Percentiles rank a stretch among this genome's conserved stretches.
These are phyloP conservation scores for Steromphala cineraria DNA, from an alignment of 2,888 invertebrate genomes.

Conservation along the genomic window DNA sequence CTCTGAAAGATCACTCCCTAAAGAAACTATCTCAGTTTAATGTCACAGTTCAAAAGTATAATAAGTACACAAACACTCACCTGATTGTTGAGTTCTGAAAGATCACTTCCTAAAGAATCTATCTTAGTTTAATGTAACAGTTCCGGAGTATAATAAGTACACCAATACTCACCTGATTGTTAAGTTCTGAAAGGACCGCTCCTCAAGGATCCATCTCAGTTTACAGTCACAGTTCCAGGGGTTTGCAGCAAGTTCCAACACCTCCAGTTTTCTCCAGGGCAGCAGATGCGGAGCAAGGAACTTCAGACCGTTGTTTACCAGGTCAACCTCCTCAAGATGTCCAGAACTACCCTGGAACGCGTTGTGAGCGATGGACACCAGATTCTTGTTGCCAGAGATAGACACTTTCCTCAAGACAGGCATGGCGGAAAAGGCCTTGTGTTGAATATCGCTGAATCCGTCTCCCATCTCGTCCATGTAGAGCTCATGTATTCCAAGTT, in stretches of 20 bases:
- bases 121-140: too few relatives aligned
- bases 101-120: too few relatives aligned
- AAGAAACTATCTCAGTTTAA: too few relatives aligned
- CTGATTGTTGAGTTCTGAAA: not conserved
- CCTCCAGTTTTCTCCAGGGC: conserved; percentile 23
- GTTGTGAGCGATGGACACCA: conserved; percentile 12
- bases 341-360: conserved; percentile 24
- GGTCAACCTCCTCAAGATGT: conserved; percentile 20
- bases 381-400: not conserved
- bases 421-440: not conserved
- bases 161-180: not conserved
- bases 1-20: too few relatives aligned
- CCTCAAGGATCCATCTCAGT: conserved; percentile 23
- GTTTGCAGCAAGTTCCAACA: conserved; percentile 23
- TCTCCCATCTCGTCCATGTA: not conserved
- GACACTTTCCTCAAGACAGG: not conserved
- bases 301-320: conserved; percentile 22
- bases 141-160: too few relatives aligned
- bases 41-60: too few relatives aligned
- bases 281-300: conserved; percentile 11
- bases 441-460: not conserved
- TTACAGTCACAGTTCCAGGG: conserved; percentile 34
- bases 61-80: not conserved
- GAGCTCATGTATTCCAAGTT: not conserved
- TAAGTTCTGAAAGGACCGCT: not conserved